Evolutionary conservation across 1,140 invertebrate species (phyloP).

Genomic region (Vanessa atalanta): DNA sequence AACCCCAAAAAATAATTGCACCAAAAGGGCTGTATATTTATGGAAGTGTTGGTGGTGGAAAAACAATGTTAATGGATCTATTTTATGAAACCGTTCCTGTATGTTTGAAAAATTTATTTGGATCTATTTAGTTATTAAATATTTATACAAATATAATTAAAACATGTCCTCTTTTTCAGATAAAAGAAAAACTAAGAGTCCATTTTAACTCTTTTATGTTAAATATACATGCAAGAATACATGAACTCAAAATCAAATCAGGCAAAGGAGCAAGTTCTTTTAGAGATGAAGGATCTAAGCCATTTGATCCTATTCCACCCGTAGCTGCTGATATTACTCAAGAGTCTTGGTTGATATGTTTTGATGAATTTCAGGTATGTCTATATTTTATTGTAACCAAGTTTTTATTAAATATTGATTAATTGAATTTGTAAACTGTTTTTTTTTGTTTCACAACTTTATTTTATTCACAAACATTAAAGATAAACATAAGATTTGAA

Average conservation of each 20-base stretch:
- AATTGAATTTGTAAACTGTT: neutral
- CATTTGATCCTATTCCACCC: slow-evolving; percentile 96
- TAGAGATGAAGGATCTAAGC: slow-evolving; percentile 84
- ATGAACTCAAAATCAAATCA: slow-evolving; percentile 89
- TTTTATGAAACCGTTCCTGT: slow-evolving; percentile 89
- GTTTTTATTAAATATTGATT: too few relatives aligned
- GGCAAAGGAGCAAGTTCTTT: slow-evolving; percentile 83
- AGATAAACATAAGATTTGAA: too few relatives aligned
- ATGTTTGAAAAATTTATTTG: slow-evolving; percentile 50
- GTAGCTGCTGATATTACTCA: slow-evolving; percentile 93
- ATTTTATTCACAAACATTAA: neutral
- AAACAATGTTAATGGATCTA: slow-evolving; percentile 99
- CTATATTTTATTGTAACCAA: neutral
- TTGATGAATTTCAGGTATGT: slow-evolving; percentile 98
- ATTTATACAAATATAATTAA: neutral
- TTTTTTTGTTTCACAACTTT: neutral
- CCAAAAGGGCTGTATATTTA: slow-evolving; percentile 91
- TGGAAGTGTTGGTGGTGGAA: slow-evolving; percentile 95
- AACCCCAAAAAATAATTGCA: slow-evolving; percentile 74
- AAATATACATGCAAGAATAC: slow-evolving; percentile 94
- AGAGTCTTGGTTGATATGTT: slow-evolving; percentile 96
- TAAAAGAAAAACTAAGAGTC: slow-evolving; percentile 57
- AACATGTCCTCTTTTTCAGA: slow-evolving; percentile 40
- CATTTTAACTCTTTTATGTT: slow-evolving; percentile 99
- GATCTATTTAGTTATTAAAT: slow-evolving; percentile 4